Percentiles rank a stretch among this genome's conserved stretches.
Conservation (phyloP, 2,113 vertebrate species). For the Bolborhynchus lineola region DNA sequence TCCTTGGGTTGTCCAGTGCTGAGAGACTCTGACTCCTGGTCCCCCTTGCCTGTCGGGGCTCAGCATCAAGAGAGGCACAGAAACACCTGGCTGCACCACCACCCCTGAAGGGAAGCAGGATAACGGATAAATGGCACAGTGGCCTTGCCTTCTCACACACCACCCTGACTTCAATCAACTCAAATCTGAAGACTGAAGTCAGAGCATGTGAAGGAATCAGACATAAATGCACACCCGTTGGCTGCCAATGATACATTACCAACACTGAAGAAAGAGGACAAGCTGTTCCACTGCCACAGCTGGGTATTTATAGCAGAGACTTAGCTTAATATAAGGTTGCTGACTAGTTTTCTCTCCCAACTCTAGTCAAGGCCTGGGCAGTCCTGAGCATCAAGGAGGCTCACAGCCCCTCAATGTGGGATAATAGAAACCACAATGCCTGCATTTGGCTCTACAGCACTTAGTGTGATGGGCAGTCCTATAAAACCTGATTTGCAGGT, state of each 20-base stretch:
- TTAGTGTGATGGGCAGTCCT: background rate
- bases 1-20: accelerated
- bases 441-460: accelerated
- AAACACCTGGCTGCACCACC: background rate
- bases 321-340: background rate
- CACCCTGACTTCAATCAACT: background rate
- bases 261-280: background rate
- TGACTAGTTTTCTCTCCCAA: background rate
- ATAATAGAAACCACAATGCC: background rate
- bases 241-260: background rate
- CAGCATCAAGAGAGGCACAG: background rate
- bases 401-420: background rate
- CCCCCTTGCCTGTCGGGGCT: accelerated
- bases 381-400: background rate
- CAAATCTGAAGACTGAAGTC: background rate
- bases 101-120: accelerated
- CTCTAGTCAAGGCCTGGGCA: background rate
- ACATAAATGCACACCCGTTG: background rate
- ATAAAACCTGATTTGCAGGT: conserved; percentile 24
- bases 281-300: background rate
- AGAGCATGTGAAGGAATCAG: background rate
- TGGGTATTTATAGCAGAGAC: background rate
- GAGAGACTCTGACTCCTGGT: background rate
- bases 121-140: background rate
- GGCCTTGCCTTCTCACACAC: background rate